Evolutionary conservation across 1,140 invertebrate genomes (phyloP).

Genomic region (Steinernema khuongi): DNA sequence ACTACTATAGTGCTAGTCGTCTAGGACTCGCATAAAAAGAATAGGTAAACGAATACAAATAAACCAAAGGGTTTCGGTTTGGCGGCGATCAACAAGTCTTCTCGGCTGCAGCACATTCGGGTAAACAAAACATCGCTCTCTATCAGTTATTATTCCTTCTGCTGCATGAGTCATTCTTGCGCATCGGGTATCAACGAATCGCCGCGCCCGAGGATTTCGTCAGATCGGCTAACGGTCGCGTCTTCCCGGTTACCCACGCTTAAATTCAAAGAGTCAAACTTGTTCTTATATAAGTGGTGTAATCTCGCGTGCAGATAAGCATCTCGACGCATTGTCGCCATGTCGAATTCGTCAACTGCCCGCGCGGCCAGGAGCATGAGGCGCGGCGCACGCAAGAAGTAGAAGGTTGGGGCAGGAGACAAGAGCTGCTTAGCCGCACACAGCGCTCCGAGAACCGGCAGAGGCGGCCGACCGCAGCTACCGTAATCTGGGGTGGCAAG

Average conservation of each 20-base stretch:
- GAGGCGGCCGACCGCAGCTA: neutral
- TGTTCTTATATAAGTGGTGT: conserved; percentile 13
- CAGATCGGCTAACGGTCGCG: neutral
- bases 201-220: neutral
- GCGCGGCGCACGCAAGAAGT: neutral
- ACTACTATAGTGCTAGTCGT: neutral
- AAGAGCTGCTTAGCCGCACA: neutral
- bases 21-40: neutral
- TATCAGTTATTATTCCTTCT: conserved; percentile 2
- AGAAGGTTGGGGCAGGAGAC: neutral
- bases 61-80: conserved; percentile 15
- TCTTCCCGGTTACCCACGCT: conserved; percentile 7
- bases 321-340: conserved; percentile 16
- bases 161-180: neutral
- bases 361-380: neutral
- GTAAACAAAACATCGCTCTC: neutral
- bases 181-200: neutral
- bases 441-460: too few species aligned
- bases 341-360: conserved; percentile 15
- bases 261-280: conserved; percentile 13
- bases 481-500: conserved; percentile 4
- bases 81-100: neutral
- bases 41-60: neutral
- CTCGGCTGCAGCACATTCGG: neutral
- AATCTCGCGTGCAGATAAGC: conserved; percentile 16